A percentile compares a stretch with the other conserved stretches of the same genome.
These are phyloP conservation scores for Latrodectus elegans DNA, from an alignment of 2,888 invertebrate genomes.

Conservation along the genomic window DNA sequence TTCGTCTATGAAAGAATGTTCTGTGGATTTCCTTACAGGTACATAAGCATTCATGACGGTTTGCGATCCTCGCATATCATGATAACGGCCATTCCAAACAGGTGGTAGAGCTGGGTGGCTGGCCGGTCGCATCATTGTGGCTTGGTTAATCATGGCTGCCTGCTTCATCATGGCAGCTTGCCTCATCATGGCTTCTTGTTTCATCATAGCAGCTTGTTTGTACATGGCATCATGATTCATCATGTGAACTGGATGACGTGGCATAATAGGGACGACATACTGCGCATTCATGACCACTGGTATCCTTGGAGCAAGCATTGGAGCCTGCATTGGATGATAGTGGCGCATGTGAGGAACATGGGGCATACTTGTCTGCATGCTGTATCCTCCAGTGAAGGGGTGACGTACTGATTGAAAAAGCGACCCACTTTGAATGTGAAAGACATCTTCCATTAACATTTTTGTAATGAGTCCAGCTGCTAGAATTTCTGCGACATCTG, in stretches of 20 bases:
- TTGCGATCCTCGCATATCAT: conserved; percentile 28
- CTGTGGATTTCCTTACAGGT: not conserved
- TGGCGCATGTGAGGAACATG: conserved; percentile 6
- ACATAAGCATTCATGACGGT: conserved; percentile 25
- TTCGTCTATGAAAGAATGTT: not conserved
- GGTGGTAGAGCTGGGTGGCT: conserved; percentile 2
- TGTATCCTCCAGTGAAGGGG: not conserved
- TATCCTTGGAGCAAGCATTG: conserved; percentile 2
- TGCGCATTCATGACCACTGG: not conserved
- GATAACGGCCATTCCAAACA: conserved; percentile 23
- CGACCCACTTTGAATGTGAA: not conserved
- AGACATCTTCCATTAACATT: conserved; percentile 49
- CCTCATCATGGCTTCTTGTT: not conserved
- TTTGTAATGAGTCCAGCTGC: conserved; percentile 54
- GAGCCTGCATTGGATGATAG: conserved; percentile 22
- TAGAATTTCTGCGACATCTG: conserved; percentile 39
- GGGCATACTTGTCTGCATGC: not conserved
- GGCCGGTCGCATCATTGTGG: conserved; percentile 22
- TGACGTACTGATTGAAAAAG: conserved; percentile 18
- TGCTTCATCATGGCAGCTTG: not conserved
- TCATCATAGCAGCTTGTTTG: not conserved
- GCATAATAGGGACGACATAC: not conserved
- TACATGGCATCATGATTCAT: not conserved
- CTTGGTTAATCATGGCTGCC: conserved; percentile 37
- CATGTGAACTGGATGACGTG: not conserved